Evolutionary conservation across 2,797 vertebrate genomes (phyloP), one percentile per base, ranked within the genome.

Genomic region (Melanotaenia boesemani): DNA sequence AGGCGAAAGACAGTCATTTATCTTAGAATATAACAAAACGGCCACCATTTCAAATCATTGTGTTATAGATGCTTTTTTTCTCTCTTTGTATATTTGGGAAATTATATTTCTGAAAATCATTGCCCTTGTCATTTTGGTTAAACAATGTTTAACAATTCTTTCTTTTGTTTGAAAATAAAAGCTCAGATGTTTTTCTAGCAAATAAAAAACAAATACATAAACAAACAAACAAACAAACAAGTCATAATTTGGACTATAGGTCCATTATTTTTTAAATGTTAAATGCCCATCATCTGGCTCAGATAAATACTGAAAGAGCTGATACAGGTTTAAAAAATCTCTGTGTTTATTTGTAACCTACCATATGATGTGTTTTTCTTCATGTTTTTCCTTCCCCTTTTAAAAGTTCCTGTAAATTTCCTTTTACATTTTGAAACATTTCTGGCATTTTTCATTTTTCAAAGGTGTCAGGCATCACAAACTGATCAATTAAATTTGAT

Each of bases 401-500:
- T 18, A 44, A 44, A 18, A 44, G 15, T 6, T 44, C 41, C 41
- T 6, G 15, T 44, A 16, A 44, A 18, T 44, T 44, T 44, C 15
- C 15, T 44, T 15, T 9, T 6, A 9, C 34, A 34, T 44, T 44
- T 37, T 11, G 36, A 37, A 44, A 3, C 41, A 16, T 44, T 44
- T 44, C 11, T 13, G 15, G 12, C 15, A 18, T 44, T 28, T 28
- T 28, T 28, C 28, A 28, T 18, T 44, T 44, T 16, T 16, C 15
- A 16, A 44, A 44, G 15, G 41, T 44, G 41, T 44, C 41, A 16
- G 41, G 5, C 16, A 62, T 37, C 68, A 44, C 22, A 52, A 58
- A 79, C 63, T 67, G 52, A 71, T 77, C 83, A 82, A 90, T 89
- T 83, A 80, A 63, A 83, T 82, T 57, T 84, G 79, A 90, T 72